Base-by-base conservation (phyloP, 2,113 vertebrate species). In the Acrocephalus arundinaceus region DNA sequence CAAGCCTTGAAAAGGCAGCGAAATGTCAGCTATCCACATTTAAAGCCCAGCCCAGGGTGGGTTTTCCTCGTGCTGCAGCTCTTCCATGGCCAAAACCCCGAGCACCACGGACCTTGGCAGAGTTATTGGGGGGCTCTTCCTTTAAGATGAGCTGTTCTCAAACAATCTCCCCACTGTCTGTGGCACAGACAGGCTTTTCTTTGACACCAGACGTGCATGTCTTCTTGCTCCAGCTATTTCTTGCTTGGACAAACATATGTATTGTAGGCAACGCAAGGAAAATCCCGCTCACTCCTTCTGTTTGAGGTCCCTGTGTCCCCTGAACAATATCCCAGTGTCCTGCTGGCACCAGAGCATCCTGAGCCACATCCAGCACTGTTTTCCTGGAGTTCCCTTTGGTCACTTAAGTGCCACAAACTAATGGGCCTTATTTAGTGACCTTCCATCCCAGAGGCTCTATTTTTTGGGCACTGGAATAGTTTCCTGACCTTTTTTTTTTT, bases 211-310 rank as follows among this genome's bases (percentile, higher is more conserved):
- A 98, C 97, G 7, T 97, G 97, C 97, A 97, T 95, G 97, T 97
- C 98, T 97, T 98, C 97, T 97, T 94, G 94, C 97, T 98, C 96
- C 97, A 98, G 76, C 98, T 97, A 90, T 97, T 97, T 97, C 97
- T 97, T 95, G 88, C 97, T 98, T 98, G 98, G 96, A 98, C 98
- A 98, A 98, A 98, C 98, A 98, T 98, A 97, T 98, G 97, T 97
- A 98, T 98, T 98, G 97, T 98, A 96, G 97, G 81, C 98, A 97
- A 92, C 58, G 93, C 96, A 96, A 98, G 98, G 97, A 97, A 98
- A 98, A 97, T 98, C 98, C 97, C 79, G 87, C 97, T 98, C 96
- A 54, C 96, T 94, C 62, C 96, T 97, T 96, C 59, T 96, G 97
- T 98, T 95, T 95, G 95, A 97, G 94, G 54, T 96, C 96, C 96